Conservation (phyloP, 2,113 vertebrate species). For the Ctenomys sociabilis region DNA sequence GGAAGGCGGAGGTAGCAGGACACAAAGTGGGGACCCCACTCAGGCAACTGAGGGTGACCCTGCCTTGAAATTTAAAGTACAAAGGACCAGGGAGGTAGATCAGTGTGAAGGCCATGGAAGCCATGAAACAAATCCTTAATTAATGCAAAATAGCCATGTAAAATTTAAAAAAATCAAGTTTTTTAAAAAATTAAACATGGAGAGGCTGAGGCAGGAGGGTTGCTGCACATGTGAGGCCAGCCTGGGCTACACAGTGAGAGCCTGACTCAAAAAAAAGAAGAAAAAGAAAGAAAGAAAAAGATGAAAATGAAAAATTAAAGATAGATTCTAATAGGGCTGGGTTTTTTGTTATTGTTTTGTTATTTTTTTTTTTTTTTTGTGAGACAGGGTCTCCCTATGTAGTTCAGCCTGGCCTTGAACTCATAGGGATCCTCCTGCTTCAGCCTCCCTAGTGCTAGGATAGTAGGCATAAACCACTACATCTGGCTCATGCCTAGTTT, state of each 20-base stretch:
- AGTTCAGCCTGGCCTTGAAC: neutral
- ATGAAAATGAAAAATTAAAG: neutral
- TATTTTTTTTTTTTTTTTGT: neutral
- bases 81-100: neutral
- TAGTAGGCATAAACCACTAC: neutral
- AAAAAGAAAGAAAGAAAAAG: no score
- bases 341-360: neutral
- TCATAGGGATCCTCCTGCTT: neutral
- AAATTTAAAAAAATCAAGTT: neutral
- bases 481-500: neutral
- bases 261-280: no score
- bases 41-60: neutral
- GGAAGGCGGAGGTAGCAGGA: neutral
- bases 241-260: neutral
- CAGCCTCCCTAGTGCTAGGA: neutral
- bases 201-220: neutral
- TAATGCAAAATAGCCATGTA: neutral
- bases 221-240: neutral
- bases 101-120: neutral
- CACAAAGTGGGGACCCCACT: neutral
- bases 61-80: neutral
- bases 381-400: neutral
- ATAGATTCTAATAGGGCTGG: neutral
- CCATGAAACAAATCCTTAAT: neutral
- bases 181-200: neutral